Percentiles rank a stretch among this genome's conserved stretches.
Evolutionary conservation across 2,113 vertebrate species (phyloP).

Genomic region (Rhabdomys dilectus): DNA sequence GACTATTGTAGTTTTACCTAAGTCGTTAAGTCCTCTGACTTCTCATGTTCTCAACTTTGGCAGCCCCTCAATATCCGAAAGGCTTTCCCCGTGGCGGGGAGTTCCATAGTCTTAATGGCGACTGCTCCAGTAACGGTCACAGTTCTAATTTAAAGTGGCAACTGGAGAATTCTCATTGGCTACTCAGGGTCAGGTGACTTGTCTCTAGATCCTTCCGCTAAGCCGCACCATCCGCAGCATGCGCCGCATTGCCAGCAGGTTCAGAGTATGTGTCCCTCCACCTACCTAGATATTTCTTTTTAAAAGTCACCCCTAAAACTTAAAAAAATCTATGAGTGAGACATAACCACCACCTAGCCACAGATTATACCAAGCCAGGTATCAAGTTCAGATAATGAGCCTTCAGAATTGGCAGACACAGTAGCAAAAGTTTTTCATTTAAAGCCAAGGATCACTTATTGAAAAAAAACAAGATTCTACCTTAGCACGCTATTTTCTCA

Average conservation of each 20-base stretch:
- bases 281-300: not conserved
- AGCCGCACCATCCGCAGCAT: too few species aligned
- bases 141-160: not conserved
- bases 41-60: not conserved
- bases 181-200: not conserved
- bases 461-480: not conserved
- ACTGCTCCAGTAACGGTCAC: not conserved
- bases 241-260: not conserved
- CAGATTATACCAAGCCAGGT: not conserved
- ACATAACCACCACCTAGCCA: not conserved
- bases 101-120: not conserved
- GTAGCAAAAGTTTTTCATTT: not conserved
- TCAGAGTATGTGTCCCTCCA: rapidly evolving
- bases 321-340: not conserved
- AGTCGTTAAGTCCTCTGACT: not conserved
- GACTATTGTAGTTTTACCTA: not conserved
- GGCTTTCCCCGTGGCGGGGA: rapidly evolving
- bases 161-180: not conserved
- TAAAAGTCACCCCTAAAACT: not conserved
- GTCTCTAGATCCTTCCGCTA: not conserved
- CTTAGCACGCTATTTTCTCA: not conserved
- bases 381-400: not conserved
- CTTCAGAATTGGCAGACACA: not conserved
- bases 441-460: not conserved
- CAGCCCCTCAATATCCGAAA: not conserved